Percentiles rank a stretch among this genome's conserved stretches.
Conservation (phyloP, 1,140 invertebrate genomes). For the Elymnias hypermnestra region DNA sequence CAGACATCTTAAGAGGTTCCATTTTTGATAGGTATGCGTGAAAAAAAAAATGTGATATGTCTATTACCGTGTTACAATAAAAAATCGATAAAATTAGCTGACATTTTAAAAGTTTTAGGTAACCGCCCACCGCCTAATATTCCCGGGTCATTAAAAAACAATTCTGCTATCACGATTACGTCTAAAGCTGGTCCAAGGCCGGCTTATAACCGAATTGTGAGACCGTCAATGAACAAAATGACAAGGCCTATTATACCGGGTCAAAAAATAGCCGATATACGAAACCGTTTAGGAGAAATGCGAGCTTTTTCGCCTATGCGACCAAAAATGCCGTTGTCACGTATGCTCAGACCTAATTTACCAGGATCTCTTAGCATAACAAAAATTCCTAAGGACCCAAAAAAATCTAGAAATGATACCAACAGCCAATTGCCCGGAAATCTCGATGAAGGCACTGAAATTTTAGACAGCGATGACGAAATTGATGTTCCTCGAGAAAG, state of each 20-base stretch:
- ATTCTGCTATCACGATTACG: slow-evolving; percentile 81
- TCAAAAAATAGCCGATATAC: slow-evolving; percentile 61
- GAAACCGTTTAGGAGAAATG: slow-evolving; percentile 51
- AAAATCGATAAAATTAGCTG: too few relatives aligned
- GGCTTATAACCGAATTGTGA: slow-evolving; percentile 50
- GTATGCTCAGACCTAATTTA: slow-evolving; percentile 46
- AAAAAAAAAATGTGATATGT: too few relatives aligned
- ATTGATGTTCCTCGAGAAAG: slow-evolving; percentile 17
- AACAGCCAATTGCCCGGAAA: slow-evolving; percentile 28
- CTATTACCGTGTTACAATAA: too few relatives aligned
- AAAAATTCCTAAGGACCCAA: slow-evolving; percentile 50
- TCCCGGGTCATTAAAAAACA: slow-evolving; percentile 80
- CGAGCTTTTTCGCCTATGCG: slow-evolving; percentile 40
- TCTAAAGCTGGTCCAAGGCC: slow-evolving; percentile 75
- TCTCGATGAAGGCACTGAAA: slow-evolving; percentile 55
- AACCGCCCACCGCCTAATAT: slow-evolving; percentile 70
- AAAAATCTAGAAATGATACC: slow-evolving; percentile 36
- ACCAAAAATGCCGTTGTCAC: slow-evolving; percentile 33
- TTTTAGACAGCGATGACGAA: slow-evolving; percentile 65
- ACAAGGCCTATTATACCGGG: slow-evolving; percentile 50
- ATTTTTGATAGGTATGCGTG: too few relatives aligned
- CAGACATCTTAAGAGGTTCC: too few relatives aligned
- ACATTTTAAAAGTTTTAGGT: slow-evolving; percentile 64
- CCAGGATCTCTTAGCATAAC: slow-evolving; percentile 65
- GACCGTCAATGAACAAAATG: slow-evolving; percentile 56